A percentile compares a stretch with the other conserved stretches of the same genome.
Conservation (phyloP, 2,113 vertebrate species). For the Perca fluviatilis region DNA sequence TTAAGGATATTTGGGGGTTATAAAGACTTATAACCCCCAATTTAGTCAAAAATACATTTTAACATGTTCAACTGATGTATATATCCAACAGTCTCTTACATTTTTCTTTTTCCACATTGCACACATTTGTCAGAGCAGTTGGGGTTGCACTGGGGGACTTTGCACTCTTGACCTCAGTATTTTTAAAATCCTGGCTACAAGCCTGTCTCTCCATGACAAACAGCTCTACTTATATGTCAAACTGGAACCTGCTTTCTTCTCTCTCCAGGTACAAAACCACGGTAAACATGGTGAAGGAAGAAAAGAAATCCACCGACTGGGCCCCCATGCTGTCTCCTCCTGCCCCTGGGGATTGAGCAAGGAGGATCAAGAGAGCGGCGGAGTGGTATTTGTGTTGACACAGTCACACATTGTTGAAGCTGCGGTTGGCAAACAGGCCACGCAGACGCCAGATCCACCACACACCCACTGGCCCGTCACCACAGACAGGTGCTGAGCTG, state of each 20-base stretch:
- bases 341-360: neutral
- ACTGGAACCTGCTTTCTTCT: neutral
- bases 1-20: too few species aligned
- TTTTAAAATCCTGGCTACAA: too few species aligned
- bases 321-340: neutral
- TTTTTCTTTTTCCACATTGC: too few species aligned
- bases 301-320: neutral
- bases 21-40: too few species aligned
- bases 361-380: neutral
- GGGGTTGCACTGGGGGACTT: too few species aligned
- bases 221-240: neutral
- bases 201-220: neutral
- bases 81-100: too few species aligned
- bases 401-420: conserved; percentile 30
- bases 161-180: too few species aligned
- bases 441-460: neutral
- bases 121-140: too few species aligned
- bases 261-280: conserved; percentile 12
- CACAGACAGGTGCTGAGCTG: conserved; percentile 6
- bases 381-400: conserved; percentile 27
- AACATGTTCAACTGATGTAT: too few species aligned
- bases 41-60: too few species aligned
- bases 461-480: neutral
- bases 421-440: conserved; percentile 17
- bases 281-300: conserved; percentile 14